These are phyloP conservation scores for Taphrorychus bicolor DNA, from an alignment of 2,888 invertebrate species.

Conservation along the genomic window DNA sequence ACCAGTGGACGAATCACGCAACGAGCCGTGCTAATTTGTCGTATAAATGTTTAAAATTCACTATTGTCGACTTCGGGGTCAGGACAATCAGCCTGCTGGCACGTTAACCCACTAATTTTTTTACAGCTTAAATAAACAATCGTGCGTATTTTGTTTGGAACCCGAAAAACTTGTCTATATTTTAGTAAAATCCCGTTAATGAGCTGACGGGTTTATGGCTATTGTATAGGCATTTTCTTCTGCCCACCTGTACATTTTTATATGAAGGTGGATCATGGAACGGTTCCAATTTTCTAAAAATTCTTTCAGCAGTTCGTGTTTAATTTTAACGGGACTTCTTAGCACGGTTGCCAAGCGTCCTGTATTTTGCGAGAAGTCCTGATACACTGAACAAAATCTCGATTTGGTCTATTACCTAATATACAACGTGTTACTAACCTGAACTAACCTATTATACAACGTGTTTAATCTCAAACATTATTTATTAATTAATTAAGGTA, in stretches of 20 bases:
- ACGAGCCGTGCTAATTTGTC: constrained; percentile 10
- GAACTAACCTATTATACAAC: no score
- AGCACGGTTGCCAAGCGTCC: no score
- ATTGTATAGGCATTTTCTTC: background rate
- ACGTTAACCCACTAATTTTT: constrained; percentile 10
- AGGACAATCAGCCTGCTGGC: constrained; percentile 1
- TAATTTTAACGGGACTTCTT: no score
- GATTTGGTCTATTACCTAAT: no score
- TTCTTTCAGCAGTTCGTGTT: no score
- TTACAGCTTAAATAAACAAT: constrained; percentile 7
- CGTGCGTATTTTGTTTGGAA: background rate
- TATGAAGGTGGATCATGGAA: no score
- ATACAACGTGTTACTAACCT: no score
- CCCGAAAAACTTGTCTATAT: background rate
- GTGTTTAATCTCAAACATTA: no score
- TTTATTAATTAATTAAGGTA: no score
- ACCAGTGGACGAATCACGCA: constrained; percentile 1
- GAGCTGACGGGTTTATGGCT: background rate
- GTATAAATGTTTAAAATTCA: constrained; percentile 11
- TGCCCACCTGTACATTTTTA: background rate
- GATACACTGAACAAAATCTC: no score
- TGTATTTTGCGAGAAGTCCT: no score
- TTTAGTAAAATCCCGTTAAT: background rate
- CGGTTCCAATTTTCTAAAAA: no score
- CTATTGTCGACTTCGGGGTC: constrained; percentile 10